phyloP scores from a whole-genome alignment of 2,113 vertebrate species.

The Chlamydotis undulata region DNA sequence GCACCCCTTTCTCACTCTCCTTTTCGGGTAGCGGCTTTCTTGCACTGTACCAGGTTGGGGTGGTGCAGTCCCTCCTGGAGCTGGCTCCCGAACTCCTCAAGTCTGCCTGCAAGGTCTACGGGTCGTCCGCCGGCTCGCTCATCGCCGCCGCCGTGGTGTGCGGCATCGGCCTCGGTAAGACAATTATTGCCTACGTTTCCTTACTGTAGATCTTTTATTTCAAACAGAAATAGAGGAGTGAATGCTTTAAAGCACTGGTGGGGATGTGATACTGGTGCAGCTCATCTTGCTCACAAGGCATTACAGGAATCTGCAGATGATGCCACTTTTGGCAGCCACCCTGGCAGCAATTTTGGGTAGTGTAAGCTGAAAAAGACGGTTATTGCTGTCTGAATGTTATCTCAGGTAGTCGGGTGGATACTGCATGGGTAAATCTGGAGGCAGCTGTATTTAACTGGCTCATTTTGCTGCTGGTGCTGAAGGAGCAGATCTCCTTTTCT shows the following conservation, averaged over 20 bases:
- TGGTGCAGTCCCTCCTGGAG: constrained; percentile 76
- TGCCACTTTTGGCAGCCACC: neutral
- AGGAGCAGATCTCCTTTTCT: neutral
- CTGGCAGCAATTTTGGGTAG: neutral
- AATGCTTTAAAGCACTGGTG: neutral
- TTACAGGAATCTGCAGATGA: neutral
- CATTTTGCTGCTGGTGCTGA: neutral
- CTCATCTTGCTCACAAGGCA: fast-evolving
- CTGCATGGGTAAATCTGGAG: neutral
- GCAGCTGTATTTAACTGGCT: neutral
- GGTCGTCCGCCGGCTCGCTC: constrained; percentile 82
- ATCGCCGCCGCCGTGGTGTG: constrained; percentile 83
- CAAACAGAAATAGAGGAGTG: neutral
- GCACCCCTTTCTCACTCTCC: constrained; percentile 73
- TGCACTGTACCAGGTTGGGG: constrained; percentile 83
- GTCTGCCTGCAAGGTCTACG: constrained; percentile 75
- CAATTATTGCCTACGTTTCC: neutral
- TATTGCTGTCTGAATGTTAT: neutral
- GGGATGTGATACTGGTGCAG: neutral
- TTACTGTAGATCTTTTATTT: neutral
- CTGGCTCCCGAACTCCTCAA: constrained; percentile 74
- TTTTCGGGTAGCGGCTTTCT: constrained; percentile 86
- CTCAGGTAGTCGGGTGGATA: neutral
- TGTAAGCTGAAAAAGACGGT: neutral
- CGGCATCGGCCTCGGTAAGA: constrained; percentile 74